phyloP scores from a whole-genome alignment of 2,113 vertebrate species.

The Herpetotheres cachinnans region DNA sequence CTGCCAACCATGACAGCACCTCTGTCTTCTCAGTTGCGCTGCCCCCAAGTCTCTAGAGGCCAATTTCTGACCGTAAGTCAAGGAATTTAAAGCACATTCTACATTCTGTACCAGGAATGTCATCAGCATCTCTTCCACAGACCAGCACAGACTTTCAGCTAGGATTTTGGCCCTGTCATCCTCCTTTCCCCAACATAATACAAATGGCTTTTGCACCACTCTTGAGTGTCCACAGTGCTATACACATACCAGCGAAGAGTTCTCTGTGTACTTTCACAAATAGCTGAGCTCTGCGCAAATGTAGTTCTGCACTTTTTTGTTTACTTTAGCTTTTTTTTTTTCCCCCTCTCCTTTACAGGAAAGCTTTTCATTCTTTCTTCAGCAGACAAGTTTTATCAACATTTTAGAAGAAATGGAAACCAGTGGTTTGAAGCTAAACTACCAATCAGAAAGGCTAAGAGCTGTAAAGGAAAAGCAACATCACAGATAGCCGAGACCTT shows the following conservation, averaged over 20 bases:
- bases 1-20: not conserved
- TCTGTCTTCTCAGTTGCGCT: not conserved
- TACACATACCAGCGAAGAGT: not conserved
- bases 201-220: not conserved
- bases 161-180: not conserved
- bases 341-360: not conserved
- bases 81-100: not conserved
- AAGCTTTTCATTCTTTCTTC: not conserved
- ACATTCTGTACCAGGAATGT: not conserved
- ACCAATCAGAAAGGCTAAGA: not conserved
- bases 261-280: not conserved
- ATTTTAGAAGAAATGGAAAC: not conserved
- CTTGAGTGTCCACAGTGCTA: not conserved
- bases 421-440: not conserved
- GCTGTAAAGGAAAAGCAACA: not conserved
- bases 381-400: not conserved
- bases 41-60: not conserved
- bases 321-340: not conserved
- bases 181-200: not conserved
- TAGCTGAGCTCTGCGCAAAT: not conserved
- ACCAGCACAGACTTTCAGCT: not conserved
- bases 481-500: not conserved
- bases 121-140: not conserved
- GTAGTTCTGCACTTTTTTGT: not conserved
- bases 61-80: not conserved